A percentile compares a stretch with the other conserved stretches of the same genome.
These are phyloP conservation scores for Pelusios castaneus DNA, from an alignment of 2,113 vertebrate species.

Conservation along the genomic window DNA sequence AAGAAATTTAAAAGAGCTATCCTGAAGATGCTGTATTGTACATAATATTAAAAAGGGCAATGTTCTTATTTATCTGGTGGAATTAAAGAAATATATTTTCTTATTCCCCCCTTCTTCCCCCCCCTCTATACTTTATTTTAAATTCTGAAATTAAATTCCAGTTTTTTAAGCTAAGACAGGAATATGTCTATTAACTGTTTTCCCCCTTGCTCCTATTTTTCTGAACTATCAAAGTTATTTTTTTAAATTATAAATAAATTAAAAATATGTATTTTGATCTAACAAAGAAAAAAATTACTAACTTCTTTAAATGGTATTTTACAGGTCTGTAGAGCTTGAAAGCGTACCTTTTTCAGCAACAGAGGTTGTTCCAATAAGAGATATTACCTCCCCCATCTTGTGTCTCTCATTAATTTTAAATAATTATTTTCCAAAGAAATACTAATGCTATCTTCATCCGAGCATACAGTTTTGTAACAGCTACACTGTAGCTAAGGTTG, in stretches of 20 bases:
- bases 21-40: accelerated
- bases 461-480: neutral
- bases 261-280: neutral
- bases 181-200: neutral
- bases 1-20: neutral
- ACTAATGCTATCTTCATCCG: neutral
- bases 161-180: neutral
- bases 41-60: neutral
- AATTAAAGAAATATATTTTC: neutral
- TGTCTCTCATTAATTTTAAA: neutral
- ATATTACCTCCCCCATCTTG: neutral
- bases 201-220: neutral
- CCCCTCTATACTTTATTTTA: neutral
- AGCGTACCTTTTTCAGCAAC: neutral
- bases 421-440: neutral
- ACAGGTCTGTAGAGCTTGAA: neutral
- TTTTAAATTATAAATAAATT: neutral
- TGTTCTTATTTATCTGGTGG: neutral
- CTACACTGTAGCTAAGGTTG: slow-evolving; percentile 1
- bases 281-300: neutral
- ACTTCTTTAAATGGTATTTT: neutral
- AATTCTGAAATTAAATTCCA: neutral
- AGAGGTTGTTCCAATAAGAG: neutral
- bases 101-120: neutral
- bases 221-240: neutral